These are phyloP conservation scores for Crambe crambe DNA, from an alignment of 37 sponge, comb jelly and placozoan genomes.

Conservation along the genomic window DNA sequence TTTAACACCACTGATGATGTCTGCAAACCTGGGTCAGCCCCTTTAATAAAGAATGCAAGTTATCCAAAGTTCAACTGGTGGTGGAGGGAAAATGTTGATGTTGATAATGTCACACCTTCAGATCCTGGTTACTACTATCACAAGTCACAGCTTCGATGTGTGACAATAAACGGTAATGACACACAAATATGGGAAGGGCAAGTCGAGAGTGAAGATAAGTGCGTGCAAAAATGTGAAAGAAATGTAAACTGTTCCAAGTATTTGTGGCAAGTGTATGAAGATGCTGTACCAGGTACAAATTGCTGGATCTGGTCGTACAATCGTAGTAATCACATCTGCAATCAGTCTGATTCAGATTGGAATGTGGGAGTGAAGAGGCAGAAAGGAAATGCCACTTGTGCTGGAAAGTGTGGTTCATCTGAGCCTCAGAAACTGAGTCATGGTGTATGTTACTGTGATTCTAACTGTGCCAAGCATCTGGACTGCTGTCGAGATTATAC, in stretches of 20 bases:
- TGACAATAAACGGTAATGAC: not conserved
- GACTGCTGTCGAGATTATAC: constrained; percentile 53
- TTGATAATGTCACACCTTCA: constrained; percentile 25
- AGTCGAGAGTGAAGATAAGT: constrained; percentile 12
- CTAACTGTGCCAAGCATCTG: constrained; percentile 31
- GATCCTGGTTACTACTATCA: constrained; percentile 33
- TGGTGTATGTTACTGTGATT: constrained; percentile 50
- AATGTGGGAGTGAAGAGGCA: constrained; percentile 43
- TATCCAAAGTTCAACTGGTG: constrained; percentile 57
- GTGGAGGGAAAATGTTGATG: constrained; percentile 14
- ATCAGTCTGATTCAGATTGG: constrained; percentile 5
- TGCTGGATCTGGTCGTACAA: constrained; percentile 44
- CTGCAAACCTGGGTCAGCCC: not conserved
- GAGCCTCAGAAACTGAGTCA: constrained; percentile 5
- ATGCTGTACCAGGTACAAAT: not conserved
- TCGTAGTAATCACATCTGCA: constrained; percentile 28
- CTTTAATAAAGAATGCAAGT: not conserved
- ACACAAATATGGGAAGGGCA: constrained; percentile 34
- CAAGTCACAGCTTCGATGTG: constrained; percentile 21
- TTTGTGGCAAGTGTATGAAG: constrained; percentile 10
- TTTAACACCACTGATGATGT: constrained; percentile 4
- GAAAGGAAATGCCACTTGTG: constrained; percentile 22
- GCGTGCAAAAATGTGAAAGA: constrained; percentile 10
- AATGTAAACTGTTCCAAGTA: constrained; percentile 38
- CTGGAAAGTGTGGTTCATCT: constrained; percentile 7